Conservation (phyloP, 2,888 invertebrate genomes). For the Trichacis sp. region DNA sequence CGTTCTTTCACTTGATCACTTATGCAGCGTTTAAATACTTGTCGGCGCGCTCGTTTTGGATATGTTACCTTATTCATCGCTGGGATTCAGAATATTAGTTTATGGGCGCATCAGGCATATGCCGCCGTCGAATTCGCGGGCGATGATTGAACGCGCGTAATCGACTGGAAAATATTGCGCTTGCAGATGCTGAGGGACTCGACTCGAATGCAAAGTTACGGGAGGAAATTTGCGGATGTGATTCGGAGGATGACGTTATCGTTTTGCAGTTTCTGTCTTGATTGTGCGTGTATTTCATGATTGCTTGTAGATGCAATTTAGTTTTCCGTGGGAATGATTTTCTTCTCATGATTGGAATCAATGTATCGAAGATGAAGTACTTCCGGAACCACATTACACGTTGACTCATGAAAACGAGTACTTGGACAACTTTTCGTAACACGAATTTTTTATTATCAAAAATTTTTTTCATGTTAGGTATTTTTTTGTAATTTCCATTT, state of each 20-base stretch:
- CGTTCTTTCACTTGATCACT: slow-evolving; percentile 29
- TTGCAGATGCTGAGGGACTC: background rate
- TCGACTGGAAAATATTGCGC: background rate
- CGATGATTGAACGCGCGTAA: background rate
- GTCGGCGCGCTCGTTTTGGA: slow-evolving; percentile 12
- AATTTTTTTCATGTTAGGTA: no score
- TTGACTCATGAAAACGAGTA: no score
- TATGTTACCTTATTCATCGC: background rate
- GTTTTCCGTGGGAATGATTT: no score
- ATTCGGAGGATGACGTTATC: background rate
- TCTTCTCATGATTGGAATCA: no score
- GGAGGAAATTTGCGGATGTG: background rate
- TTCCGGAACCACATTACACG: no score
- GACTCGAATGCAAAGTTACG: background rate
- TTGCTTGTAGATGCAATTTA: no score
- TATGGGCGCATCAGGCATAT: background rate
- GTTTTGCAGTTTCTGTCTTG: background rate
- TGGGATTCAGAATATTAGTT: background rate
- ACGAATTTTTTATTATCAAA: no score
- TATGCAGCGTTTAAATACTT: slow-evolving; percentile 38
- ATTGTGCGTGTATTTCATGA: no score
- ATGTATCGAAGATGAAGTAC: no score
- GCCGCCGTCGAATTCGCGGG: background rate
- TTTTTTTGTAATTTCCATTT: no score
- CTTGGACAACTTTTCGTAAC: no score